Evolutionary conservation across 2,888 invertebrate genomes (phyloP).

Genomic region (Scaptomyza polygonia): DNA sequence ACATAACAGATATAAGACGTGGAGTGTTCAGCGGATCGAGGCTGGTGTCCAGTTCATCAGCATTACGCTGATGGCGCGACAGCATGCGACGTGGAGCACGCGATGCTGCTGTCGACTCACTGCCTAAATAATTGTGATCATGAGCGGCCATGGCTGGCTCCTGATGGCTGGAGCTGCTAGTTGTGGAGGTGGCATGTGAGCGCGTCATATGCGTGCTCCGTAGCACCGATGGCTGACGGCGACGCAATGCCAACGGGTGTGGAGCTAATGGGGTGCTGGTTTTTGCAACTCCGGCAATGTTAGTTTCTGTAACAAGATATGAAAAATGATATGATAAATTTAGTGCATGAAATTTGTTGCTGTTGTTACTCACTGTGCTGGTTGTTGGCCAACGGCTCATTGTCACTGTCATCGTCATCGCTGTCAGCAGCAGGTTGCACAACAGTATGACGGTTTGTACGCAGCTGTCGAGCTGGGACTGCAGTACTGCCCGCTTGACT

Average conservation of each 20-base stretch:
- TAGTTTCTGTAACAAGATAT: constrained; percentile 47
- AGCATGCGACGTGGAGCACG: constrained; percentile 81
- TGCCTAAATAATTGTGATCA: constrained; percentile 84
- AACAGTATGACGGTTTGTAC: constrained; percentile 83
- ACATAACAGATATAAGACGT: constrained; percentile 56
- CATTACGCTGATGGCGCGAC: constrained; percentile 84
- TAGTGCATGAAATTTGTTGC: background rate
- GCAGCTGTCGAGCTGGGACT: constrained; percentile 72
- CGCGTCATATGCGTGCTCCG: constrained; percentile 80
- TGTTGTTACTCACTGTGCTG: constrained; percentile 71
- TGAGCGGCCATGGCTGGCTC: constrained; percentile 64
- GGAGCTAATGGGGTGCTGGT: constrained; percentile 55
- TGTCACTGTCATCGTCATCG: constrained; percentile 80
- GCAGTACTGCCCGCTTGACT: constrained; percentile 35
- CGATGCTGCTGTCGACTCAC: constrained; percentile 71
- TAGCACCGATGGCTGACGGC: constrained; percentile 57
- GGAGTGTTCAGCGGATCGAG: constrained; percentile 74
- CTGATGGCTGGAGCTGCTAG: constrained; percentile 43
- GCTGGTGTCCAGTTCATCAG: constrained; percentile 82
- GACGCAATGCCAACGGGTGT: constrained; percentile 72
- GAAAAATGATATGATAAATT: background rate
- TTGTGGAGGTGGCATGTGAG: constrained; percentile 81
- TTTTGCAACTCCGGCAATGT: constrained; percentile 36
- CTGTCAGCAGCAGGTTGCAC: constrained; percentile 66
- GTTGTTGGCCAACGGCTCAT: constrained; percentile 81